Percentiles rank a stretch among this genome's conserved stretches.
These are phyloP conservation scores for Spongilla lacustris DNA, from an alignment of 37 sponge, comb jelly and placozoan genomes.

Conservation along the genomic window DNA sequence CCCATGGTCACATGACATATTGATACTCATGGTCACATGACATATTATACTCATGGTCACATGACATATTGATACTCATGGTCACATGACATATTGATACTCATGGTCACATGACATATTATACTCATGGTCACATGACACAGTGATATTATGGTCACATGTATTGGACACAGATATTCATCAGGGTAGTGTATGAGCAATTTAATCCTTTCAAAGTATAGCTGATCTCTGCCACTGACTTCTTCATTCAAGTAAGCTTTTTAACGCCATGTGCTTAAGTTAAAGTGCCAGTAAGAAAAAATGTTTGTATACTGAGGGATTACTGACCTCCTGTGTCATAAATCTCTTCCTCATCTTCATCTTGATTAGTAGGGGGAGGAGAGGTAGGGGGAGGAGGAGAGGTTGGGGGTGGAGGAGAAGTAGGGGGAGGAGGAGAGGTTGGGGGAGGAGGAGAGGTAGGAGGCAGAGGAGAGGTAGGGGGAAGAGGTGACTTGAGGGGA, in stretches of 20 bases:
- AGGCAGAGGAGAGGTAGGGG: neutral
- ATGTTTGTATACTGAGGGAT: no score
- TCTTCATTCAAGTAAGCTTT: no score
- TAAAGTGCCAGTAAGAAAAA: no score
- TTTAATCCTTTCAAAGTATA: no score
- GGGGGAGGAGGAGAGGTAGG: constrained; percentile 7
- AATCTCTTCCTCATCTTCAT: neutral
- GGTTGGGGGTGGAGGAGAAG: neutral
- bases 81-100: neutral
- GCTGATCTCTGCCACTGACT: no score
- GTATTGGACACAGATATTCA: no score
- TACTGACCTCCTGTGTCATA: neutral
- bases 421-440: neutral
- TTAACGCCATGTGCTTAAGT: no score
- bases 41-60: no score
- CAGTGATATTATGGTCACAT: no score
- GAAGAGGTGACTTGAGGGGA: neutral
- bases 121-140: no score
- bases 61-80: neutral
- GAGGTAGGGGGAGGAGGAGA: neutral
- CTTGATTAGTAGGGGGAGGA: neutral
- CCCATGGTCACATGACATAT: no score
- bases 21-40: neutral
- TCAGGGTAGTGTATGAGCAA: no score
- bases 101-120: neutral